Evolutionary conservation across 53 echinoderm and acorn worm genomes (phyloP), one percentile per base, ranked within the genome.

Genomic region (Echinarachnius parma): DNA sequence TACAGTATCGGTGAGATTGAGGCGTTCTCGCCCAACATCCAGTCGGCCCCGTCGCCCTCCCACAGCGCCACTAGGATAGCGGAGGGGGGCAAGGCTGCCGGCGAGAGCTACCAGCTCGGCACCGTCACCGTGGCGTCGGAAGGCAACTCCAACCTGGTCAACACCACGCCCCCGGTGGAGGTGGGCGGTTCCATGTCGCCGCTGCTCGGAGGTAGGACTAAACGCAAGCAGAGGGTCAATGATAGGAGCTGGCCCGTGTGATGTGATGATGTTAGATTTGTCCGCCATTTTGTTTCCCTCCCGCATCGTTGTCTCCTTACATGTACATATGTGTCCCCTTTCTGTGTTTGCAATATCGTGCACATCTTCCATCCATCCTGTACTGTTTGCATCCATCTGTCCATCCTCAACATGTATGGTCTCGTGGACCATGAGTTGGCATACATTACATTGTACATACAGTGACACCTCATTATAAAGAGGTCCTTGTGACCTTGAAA

Each of bases 91-190:
- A 37, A 57, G 44, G 21, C 22, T 22, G 26, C 74, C 16, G 60
- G 77, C 15, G 82, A 88, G 77, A 92, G 92, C 82, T 92, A 92
- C 79, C 92, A 92, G 50, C 75, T 78, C 28, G 53, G 86, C 29
- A 37, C 78, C 18, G 89, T 89, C 26, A 84, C 72, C 24, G 80
- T 83, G 60, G 67, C 66, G 28, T 30, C 87, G 16, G 84, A 64
- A 34, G 76, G 48, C 46, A 71, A 48, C 16, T 50, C 53, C 35
- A 72, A 39, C 18, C 74, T 72, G 35, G 81, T 81, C 28, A 75
- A 81, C 22, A 69, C 71, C 16, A 70, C 70, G 22, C 70, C 60
- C 32, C 61, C 81, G 26, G 72, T 62, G 29, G 62, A 74, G 54
- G 62, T 60, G 2, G 81, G 71, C 11, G 81, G 81, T 20, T 74